phyloP scores from a whole-genome alignment of 2,797 vertebrate species.

The Onychomys leucogaster region DNA sequence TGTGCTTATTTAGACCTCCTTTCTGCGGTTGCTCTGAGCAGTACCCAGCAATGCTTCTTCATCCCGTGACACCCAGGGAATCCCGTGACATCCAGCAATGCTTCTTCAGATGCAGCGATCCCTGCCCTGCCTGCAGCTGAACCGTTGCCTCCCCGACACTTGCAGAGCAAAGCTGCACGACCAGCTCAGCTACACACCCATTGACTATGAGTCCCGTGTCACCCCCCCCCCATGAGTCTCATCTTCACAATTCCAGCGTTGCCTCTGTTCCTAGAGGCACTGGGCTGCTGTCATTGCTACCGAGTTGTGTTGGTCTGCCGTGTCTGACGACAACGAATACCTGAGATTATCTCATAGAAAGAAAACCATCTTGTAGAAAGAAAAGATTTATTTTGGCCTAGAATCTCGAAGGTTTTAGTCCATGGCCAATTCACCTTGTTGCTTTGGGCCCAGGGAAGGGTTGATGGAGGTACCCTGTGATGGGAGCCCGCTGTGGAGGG shows the following conservation, averaged over 20 bases:
- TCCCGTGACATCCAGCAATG: neutral
- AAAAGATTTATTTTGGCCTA: neutral
- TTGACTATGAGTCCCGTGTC: neutral
- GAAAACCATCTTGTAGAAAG: neutral
- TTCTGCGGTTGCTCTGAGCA: neutral
- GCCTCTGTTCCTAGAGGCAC: neutral
- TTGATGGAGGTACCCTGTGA: neutral
- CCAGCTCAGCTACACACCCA: fast-evolving
- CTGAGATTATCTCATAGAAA: neutral
- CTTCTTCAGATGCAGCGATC: neutral
- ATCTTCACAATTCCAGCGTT: neutral
- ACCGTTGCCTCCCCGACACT: fast-evolving
- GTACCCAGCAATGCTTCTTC: no score
- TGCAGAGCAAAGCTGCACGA: fast-evolving
- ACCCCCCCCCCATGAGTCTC: neutral
- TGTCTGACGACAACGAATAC: no score
- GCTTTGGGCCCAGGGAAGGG: neutral
- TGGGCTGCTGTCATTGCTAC: neutral
- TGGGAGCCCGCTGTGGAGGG: neutral
- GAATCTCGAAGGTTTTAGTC: neutral
- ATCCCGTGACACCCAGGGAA: no score
- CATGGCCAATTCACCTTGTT: neutral
- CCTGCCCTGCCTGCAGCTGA: neutral
- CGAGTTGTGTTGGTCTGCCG: no score
- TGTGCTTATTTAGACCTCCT: neutral